Base-by-base conservation (phyloP, 2,797 vertebrate genomes). In the Antennarius maculatus region DNA sequence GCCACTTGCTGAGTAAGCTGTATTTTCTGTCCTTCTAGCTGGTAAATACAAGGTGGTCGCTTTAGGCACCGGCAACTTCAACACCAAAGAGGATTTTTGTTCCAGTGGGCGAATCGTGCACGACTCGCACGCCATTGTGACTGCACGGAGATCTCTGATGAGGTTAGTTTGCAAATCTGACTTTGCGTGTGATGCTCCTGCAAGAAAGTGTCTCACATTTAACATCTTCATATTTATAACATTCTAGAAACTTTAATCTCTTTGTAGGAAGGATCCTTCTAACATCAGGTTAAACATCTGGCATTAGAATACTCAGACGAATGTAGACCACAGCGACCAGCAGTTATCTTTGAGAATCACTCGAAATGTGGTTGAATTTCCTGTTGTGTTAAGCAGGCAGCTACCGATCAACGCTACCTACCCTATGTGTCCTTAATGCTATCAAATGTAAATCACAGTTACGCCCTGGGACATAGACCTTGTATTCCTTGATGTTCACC, bases 61-160 rank as follows among this genome's bases (percentile, higher is more conserved):
- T 71, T 10, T 99, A 2, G 97, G 96, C 66, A 97, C 96, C 0
- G 97, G 97, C 15, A 93, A 94, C 47, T 94, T 83, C 63, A 98
- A 95, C 54, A 95, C 93, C 55, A 94, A 92, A 70, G 89, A 91
- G 46, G 77, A 67, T 12, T 48, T 89, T 0, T 90, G 92, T 0
- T 74, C 82, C 0, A 86, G 84, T 18, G 97, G 97, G 17, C 91
- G 96, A 37, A 82, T 96, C 50, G 48, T 99, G 17, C 95, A 97
- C 0, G 97, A 99, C 69, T 96, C 95, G 0, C 96, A 98, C 2
- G 95, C 94, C 15, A 76, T 96, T 1, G 96, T 98, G 3, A 90
- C 86, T 4, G 97, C 97, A 10, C 92, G 97, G 68, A 92, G 97
- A n/a, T 96, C 97, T 28, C 91, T 99, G 0, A 95, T 98, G 71